A percentile compares a stretch with the other conserved stretches of the same genome.
These are phyloP conservation scores for Tiliqua scincoides DNA, from an alignment of 2,113 vertebrate species.

Conservation along the genomic window DNA sequence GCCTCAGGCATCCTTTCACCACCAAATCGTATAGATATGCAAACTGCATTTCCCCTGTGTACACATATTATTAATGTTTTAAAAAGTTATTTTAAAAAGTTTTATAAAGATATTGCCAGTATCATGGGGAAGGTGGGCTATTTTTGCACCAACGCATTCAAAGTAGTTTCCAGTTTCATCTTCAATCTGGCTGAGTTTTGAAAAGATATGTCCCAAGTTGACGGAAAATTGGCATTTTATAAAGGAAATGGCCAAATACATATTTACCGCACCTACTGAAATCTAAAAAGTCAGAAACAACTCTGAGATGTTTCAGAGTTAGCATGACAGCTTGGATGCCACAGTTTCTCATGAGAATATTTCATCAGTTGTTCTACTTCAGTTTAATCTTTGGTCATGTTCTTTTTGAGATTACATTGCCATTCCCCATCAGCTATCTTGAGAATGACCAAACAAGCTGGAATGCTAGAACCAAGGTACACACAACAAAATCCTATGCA, in stretches of 20 bases:
- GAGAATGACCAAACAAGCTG: background rate
- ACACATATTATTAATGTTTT: too few relatives aligned
- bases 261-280: background rate
- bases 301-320: background rate
- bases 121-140: background rate
- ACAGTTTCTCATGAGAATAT: background rate
- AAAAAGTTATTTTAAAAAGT: too few relatives aligned
- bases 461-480: background rate
- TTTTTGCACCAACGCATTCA: background rate
- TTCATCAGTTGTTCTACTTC: background rate
- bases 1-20: too few relatives aligned
- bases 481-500: too few relatives aligned
- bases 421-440: background rate
- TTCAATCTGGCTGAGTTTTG: background rate
- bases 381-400: background rate
- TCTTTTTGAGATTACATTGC: slow-evolving; percentile 5
- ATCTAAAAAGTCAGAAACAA: background rate
- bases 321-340: background rate
- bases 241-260: background rate
- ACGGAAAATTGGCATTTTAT: background rate
- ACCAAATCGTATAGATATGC: too few relatives aligned
- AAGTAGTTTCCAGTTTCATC: background rate
- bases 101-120: too few relatives aligned
- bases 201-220: slow-evolving; percentile 15
- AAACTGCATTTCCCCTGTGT: too few relatives aligned